Evolutionary conservation across 2,113 vertebrate genomes (phyloP).

Genomic region (Entosphenus tridentatus): DNA sequence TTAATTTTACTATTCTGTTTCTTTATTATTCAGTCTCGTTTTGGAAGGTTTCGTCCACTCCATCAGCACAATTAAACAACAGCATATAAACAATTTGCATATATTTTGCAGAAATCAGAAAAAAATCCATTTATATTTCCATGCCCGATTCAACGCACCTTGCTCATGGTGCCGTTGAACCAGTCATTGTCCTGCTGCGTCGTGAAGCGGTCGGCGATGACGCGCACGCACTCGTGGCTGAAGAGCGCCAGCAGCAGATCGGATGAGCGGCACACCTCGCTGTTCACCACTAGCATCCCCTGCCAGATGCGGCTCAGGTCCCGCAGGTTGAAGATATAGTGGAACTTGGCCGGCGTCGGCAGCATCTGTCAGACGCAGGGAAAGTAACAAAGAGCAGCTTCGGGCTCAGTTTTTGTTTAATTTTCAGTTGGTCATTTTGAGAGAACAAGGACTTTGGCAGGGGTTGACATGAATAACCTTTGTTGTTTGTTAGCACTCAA

Average conservation of each 20-base stretch:
- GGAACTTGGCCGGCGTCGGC: slow-evolving; percentile 50
- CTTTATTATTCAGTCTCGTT: too few species aligned
- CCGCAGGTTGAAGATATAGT: slow-evolving; percentile 53
- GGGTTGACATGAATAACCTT: too few species aligned
- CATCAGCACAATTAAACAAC: too few species aligned
- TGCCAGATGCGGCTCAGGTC: slow-evolving; percentile 56
- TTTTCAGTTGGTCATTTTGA: neutral
- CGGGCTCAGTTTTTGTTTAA: neutral
- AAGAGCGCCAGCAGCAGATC: slow-evolving; percentile 31
- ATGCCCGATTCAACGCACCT: slow-evolving; percentile 15
- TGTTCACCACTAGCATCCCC: slow-evolving; percentile 31
- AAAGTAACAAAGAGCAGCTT: neutral
- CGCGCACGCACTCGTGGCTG: slow-evolving; percentile 38
- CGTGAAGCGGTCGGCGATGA: slow-evolving; percentile 40
- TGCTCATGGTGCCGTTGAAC: slow-evolving; percentile 25
- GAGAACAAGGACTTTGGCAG: neutral
- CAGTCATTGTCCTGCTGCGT: slow-evolving; percentile 26
- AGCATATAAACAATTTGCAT: too few species aligned
- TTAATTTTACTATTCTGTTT: too few species aligned
- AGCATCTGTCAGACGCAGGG: slow-evolving; percentile 30
- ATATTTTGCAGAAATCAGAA: too few species aligned
- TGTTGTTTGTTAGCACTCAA: too few species aligned
- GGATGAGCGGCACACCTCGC: slow-evolving; percentile 27
- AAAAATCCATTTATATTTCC: too few species aligned
- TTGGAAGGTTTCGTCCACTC: too few species aligned